Conservation (phyloP, 1,140 invertebrate species). For the Rhyacophila brunnea region DNA sequence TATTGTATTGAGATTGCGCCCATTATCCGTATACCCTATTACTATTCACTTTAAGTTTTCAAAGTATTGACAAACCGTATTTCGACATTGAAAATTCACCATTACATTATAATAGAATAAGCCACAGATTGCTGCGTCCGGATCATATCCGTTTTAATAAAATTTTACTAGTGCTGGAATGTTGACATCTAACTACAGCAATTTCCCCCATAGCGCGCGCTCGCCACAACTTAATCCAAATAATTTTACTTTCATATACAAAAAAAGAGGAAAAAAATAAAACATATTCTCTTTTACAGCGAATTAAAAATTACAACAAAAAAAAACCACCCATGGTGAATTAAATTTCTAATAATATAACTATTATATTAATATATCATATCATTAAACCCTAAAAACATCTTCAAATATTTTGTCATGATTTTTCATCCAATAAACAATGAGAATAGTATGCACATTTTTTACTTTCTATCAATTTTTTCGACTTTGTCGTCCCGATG, state of each 20-base stretch:
- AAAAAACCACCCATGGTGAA: neutral
- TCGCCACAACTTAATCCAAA: neutral
- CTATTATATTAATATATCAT: no score
- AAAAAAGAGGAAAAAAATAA: neutral
- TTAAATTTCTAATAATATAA: neutral
- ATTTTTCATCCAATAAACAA: conserved; percentile 12
- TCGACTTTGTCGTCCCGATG: neutral
- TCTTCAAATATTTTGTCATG: conserved; percentile 12
- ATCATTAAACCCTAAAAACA: no score
- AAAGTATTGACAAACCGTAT: no score
- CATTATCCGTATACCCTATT: no score
- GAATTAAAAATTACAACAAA: neutral
- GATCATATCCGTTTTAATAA: no score
- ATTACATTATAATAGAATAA: no score
- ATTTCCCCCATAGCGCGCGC: neutral
- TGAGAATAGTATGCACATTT: conserved; percentile 7
- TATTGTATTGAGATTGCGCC: no score
- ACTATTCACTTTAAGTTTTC: no score
- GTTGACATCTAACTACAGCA: conserved; percentile 14
- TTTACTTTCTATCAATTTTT: no score
- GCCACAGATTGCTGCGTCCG: no score
- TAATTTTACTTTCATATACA: neutral
- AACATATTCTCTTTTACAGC: neutral
- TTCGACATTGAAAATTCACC: no score
- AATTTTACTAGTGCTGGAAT: conserved; percentile 9